Evolutionary conservation across 2,888 invertebrate species (phyloP).

Genomic region (Melanostoma scalare): DNA sequence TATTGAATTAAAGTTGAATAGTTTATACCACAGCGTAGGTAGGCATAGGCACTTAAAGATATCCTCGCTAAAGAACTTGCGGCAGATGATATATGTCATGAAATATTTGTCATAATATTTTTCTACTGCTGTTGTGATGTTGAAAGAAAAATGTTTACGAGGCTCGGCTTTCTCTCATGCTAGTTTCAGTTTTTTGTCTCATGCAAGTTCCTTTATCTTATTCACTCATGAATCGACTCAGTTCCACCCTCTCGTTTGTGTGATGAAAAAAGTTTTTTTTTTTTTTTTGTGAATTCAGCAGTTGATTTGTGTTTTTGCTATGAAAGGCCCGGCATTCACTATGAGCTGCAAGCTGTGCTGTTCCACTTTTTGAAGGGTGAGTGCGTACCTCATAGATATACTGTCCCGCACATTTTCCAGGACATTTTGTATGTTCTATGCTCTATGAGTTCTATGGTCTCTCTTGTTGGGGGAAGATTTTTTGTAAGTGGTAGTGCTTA

Average conservation of each 20-base stretch:
- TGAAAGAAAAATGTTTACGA: no score
- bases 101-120: no score
- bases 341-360: slow-evolving; percentile 19
- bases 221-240: slow-evolving; percentile 24
- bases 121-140: no score
- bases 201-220: neutral
- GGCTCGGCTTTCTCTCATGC: no score
- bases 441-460: neutral
- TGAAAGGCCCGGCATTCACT: slow-evolving; percentile 55
- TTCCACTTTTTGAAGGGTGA: slow-evolving; percentile 53
- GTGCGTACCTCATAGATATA: slow-evolving; percentile 31
- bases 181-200: neutral
- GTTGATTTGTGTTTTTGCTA: slow-evolving; percentile 10
- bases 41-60: neutral
- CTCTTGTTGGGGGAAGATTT: slow-evolving; percentile 2
- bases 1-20: neutral
- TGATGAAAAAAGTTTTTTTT: slow-evolving; percentile 18
- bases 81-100: no score
- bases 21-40: neutral
- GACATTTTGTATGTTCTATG: slow-evolving; percentile 22
- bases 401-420: slow-evolving; percentile 59
- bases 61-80: no score
- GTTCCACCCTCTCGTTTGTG: slow-evolving; percentile 31
- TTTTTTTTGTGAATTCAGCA: slow-evolving; percentile 7
- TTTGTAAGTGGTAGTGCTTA: slow-evolving; percentile 34